phyloP scores from a whole-genome alignment of 2,888 invertebrate genomes.

The Drosophila setosimentum region DNA sequence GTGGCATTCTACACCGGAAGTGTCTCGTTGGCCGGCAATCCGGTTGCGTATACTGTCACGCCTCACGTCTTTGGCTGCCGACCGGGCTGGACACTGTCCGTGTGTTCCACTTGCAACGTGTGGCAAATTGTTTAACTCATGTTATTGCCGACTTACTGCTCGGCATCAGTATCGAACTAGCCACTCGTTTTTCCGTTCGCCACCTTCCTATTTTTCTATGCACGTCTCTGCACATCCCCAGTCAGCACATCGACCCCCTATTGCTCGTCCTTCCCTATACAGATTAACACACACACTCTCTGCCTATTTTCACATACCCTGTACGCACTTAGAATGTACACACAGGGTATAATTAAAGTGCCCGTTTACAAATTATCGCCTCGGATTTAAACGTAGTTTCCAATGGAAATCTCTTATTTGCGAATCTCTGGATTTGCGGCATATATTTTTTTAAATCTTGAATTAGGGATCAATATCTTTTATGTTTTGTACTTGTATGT shows the following conservation, averaged over 20 bases:
- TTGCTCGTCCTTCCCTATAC: constrained; percentile 6
- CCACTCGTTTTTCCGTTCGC: constrained; percentile 7
- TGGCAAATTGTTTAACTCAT: constrained; percentile 88
- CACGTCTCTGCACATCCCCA: constrained; percentile 4
- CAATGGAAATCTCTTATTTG: not conserved
- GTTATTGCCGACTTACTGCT: constrained; percentile 87
- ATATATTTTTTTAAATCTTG: no score
- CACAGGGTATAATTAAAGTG: not conserved
- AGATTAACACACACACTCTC: not conserved
- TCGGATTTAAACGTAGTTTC: not conserved
- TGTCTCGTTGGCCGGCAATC: constrained; percentile 90
- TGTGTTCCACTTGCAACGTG: constrained; percentile 88
- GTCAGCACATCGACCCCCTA: constrained; percentile 29
- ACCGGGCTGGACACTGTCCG: constrained; percentile 88
- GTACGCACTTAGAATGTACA: not conserved
- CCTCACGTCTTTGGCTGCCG: constrained; percentile 88
- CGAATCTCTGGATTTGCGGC: no score
- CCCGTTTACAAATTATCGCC: not conserved
- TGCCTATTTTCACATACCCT: constrained; percentile 6
- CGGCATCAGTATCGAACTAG: constrained; percentile 30
- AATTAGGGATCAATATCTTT: no score
- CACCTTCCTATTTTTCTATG: not conserved
- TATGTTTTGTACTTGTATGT: no score
- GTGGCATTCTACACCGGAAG: constrained; percentile 91
- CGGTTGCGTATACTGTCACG: constrained; percentile 90